Conservation (phyloP, 2,888 invertebrate genomes). For the Agriotes lineatus region DNA sequence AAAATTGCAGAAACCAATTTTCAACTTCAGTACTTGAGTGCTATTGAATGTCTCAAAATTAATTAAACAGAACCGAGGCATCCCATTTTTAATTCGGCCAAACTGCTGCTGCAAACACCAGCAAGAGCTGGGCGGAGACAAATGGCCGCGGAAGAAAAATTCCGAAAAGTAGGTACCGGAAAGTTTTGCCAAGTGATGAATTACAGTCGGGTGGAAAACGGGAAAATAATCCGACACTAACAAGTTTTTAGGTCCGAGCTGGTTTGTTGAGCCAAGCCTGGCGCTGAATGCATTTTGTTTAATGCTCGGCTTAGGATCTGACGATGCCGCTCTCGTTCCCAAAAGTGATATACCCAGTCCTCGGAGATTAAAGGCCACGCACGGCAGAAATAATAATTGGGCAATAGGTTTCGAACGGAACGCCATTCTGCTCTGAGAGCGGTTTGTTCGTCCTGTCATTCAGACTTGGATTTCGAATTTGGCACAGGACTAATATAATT, state of each 20-base stretch:
- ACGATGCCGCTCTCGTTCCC: conserved; percentile 8
- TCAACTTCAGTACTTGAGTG: no score
- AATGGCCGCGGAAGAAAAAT: conserved; percentile 19
- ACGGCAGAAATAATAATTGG: conserved; percentile 9
- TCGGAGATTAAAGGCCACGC: conserved; percentile 2
- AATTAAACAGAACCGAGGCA: no score
- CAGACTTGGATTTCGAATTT: no score
- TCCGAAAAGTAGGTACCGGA: conserved; percentile 10
- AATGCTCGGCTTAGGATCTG: conserved; percentile 28
- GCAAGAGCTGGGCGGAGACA: conserved; percentile 1
- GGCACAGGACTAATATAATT: no score
- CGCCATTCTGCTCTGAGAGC: neutral
- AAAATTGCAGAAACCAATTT: no score
- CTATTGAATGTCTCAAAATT: no score
- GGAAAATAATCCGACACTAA: conserved; percentile 41
- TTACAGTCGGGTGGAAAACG: conserved; percentile 32
- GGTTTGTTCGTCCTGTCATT: neutral
- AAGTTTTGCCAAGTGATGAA: conserved; percentile 37
- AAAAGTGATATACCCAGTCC: neutral
- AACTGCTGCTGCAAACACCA: neutral
- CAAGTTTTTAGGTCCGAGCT: conserved; percentile 33
- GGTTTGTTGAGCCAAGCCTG: conserved; percentile 23
- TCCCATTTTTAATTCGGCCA: no score
- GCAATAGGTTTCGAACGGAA: conserved; percentile 6
- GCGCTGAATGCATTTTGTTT: conserved; percentile 26